Base-by-base conservation (phyloP, 2,797 vertebrate species). In the Carapus acus region DNA sequence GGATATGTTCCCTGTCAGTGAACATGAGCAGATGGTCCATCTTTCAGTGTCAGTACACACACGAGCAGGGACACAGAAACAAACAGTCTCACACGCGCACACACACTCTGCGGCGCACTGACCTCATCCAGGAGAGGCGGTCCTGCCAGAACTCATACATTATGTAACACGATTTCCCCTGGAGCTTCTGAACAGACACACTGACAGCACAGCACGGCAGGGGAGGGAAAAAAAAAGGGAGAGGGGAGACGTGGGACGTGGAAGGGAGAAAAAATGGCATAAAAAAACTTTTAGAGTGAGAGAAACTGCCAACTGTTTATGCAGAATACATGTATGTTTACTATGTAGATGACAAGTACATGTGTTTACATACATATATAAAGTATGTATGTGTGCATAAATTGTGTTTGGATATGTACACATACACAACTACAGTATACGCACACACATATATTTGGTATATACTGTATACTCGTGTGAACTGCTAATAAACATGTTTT, bases 101-200 rank as follows among this genome's bases (percentile, higher is more conserved):
- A 61, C 57, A 59, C 41, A 64, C 46, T 21, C 22, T 48, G 19
- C 17, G 13, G 51, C 31, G 38, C 4, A 78, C 84, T 78, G 79
- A 90, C 89, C 87, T 89, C 86, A 88, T 90, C 89, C 89, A 90
- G 80, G 89, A 88, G 78, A 89, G 76, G 48, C 86, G 87, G 64
- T 90, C 88, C 73, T 88, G 85, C 89, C 89, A 90, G 80, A 90
- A 90, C 84, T 90, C 89, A 81, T 90, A 89, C 82, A 90, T 89
- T 85, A 88, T 89, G 83, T 86, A 90, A 81, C 83, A 88, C 38
- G 70, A 83, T 77, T 88, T 90, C 70, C 83, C 85, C 4, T 79
- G 81, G 79, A 90, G 85, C 87, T 91, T 93, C 86, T 91, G 92
- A 74, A 93, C 76, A 2, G 92, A 94, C 73, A 97, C 89, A 15